Conservation (phyloP, 2,113 vertebrate genomes). For the Cyrtonyx montezumae region DNA sequence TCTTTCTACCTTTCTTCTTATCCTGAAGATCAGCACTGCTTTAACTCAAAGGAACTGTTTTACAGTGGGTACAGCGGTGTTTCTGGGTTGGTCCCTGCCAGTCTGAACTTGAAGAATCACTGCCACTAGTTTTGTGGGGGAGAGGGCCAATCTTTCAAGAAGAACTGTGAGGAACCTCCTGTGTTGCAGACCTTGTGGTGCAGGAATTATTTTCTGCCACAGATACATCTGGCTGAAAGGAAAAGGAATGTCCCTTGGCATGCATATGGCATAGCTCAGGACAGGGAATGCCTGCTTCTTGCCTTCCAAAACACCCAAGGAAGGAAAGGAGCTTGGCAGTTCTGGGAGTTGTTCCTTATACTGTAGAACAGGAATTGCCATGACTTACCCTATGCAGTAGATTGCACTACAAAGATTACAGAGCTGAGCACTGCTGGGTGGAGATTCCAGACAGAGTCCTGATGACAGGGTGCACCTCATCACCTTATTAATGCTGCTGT, state of each 20-base stretch:
- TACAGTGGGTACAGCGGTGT: neutral
- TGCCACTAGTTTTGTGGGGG: neutral
- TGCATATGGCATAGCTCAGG: neutral
- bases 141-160: neutral
- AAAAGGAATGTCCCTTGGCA: neutral
- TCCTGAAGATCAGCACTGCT: neutral
- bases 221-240: neutral
- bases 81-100: slow-evolving; percentile 19
- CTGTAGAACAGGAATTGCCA: neutral
- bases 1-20: neutral
- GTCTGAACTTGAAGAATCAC: neutral
- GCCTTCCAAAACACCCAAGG: neutral
- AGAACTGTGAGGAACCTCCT: neutral
- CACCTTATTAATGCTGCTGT: neutral
- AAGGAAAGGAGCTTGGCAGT: neutral
- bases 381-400: neutral
- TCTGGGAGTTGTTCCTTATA: neutral
- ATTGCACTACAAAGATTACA: neutral
- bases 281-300: neutral
- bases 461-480: slow-evolving; percentile 3
- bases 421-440: neutral
- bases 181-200: neutral
- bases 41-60: neutral
- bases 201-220: neutral
- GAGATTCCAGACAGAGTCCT: neutral